Percentiles rank a stretch among this genome's conserved stretches.
These are phyloP conservation scores for Pelagia noctiluca DNA, from an alignment of 30 jellyfish, hydroid and myxozoan genomes.

Conservation along the genomic window DNA sequence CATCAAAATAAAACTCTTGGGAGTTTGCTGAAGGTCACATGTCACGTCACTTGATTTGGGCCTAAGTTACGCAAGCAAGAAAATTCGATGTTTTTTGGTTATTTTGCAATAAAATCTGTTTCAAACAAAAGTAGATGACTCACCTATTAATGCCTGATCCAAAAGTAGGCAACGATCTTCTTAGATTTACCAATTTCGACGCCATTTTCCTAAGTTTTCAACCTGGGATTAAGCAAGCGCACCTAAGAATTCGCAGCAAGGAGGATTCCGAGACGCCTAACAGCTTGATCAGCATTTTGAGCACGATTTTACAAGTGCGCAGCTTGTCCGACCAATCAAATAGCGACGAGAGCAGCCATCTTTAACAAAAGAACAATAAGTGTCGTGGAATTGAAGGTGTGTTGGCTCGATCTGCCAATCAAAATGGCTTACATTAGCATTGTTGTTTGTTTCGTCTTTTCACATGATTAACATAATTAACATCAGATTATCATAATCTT, in stretches of 20 bases:
- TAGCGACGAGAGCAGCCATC: background rate
- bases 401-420: background rate
- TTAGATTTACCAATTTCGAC: background rate
- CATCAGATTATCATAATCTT: too few relatives aligned
- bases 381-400: background rate
- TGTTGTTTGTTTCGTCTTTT: too few relatives aligned
- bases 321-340: conserved; percentile 3
- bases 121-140: background rate
- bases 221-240: background rate
- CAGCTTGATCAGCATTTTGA: background rate
- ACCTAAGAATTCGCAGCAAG: background rate
- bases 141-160: background rate
- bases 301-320: too few relatives aligned
- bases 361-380: background rate
- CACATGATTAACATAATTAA: too few relatives aligned
- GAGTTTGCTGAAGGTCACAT: background rate
- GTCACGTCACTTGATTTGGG: background rate
- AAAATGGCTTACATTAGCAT: too few relatives aligned
- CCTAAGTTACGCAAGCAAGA: background rate
- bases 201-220: background rate
- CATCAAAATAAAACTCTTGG: background rate
- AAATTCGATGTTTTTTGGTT: too few relatives aligned
- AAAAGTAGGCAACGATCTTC: background rate
- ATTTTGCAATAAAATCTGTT: too few relatives aligned
- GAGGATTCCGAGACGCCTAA: background rate